A percentile compares a stretch with the other conserved stretches of the same genome.
phyloP scores from a whole-genome alignment of 2,888 invertebrate species.

The Glomeris marginata region DNA sequence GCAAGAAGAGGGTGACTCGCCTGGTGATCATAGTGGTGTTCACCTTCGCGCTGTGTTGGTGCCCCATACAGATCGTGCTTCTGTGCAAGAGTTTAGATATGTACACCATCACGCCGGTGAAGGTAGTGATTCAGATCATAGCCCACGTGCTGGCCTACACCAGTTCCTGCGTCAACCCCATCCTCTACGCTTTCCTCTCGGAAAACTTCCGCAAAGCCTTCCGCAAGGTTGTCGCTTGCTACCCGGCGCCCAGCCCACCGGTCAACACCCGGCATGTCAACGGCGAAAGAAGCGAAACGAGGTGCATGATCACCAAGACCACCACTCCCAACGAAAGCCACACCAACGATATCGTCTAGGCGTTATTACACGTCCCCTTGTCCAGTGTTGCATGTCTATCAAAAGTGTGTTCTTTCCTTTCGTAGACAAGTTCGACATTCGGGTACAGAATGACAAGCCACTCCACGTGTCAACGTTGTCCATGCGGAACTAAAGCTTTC shows the following conservation, averaged over 20 bases:
- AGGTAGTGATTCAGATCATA: constrained; percentile 58
- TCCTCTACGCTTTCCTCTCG: constrained; percentile 84
- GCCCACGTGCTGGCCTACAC: constrained; percentile 75
- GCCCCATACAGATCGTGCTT: constrained; percentile 77
- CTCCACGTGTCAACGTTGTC: too few species aligned
- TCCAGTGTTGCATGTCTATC: too few species aligned
- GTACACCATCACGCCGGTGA: constrained; percentile 47
- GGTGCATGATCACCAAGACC: constrained; percentile 10
- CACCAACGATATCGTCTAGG: constrained; percentile 7
- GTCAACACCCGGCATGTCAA: constrained; percentile 4
- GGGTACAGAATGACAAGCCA: too few species aligned
- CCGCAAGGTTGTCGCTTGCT: constrained; percentile 30
- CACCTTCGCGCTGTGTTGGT: constrained; percentile 87
- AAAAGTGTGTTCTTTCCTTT: too few species aligned
- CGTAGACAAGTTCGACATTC: too few species aligned
- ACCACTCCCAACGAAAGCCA: constrained; percentile 5
- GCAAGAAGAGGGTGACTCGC: constrained; percentile 74
- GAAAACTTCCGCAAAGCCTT: constrained; percentile 89
- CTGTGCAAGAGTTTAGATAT: constrained; percentile 56
- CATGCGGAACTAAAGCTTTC: too few species aligned
- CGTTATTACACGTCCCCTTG: too few species aligned
- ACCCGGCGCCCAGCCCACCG: constrained; percentile 11
- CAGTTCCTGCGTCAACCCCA: constrained; percentile 88
- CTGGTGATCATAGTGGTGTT: constrained; percentile 84
- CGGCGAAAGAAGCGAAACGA: constrained; percentile 13